Evolutionary conservation across 2,888 invertebrate genomes (phyloP).

Genomic region (Brenthis hecate): DNA sequence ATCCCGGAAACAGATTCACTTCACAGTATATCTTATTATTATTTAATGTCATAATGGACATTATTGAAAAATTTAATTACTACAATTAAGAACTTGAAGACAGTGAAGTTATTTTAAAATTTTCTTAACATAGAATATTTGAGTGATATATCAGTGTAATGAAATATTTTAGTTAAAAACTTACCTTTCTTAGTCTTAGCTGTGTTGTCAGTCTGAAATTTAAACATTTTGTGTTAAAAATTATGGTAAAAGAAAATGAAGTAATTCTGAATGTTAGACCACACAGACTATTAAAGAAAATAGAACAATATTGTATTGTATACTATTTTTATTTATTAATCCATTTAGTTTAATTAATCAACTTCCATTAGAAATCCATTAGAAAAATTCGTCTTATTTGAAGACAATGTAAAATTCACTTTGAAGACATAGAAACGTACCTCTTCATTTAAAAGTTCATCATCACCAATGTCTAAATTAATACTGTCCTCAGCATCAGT

Average conservation of each 20-base stretch:
- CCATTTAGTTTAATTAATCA: constrained; percentile 51
- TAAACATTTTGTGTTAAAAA: constrained; percentile 36
- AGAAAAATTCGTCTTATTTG: constrained; percentile 51
- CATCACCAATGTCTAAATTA: constrained; percentile 90
- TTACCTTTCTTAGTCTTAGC: constrained; percentile 82
- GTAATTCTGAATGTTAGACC: constrained; percentile 47
- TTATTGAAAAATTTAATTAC: constrained; percentile 5
- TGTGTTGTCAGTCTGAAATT: constrained; percentile 81
- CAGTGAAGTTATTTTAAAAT: constrained; percentile 4
- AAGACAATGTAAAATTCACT: constrained; percentile 65
- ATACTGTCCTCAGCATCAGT: constrained; percentile 90
- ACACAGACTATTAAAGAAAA: constrained; percentile 54
- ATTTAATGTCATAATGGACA: constrained; percentile 7
- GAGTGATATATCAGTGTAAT: not conserved
- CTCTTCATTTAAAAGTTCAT: constrained; percentile 91
- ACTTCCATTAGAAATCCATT: constrained; percentile 71
- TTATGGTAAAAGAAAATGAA: constrained; percentile 6
- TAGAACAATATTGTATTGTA: constrained; percentile 44
- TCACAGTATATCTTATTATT: constrained; percentile 38
- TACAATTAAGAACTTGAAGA: constrained; percentile 5
- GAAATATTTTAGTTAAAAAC: constrained; percentile 45
- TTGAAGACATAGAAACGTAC: constrained; percentile 83
- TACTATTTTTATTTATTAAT: constrained; percentile 40
- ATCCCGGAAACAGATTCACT: constrained; percentile 41
- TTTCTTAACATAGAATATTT: not conserved